phyloP scores from a whole-genome alignment of 2,797 vertebrate species.

The Enteromius thamalakanensis region DNA sequence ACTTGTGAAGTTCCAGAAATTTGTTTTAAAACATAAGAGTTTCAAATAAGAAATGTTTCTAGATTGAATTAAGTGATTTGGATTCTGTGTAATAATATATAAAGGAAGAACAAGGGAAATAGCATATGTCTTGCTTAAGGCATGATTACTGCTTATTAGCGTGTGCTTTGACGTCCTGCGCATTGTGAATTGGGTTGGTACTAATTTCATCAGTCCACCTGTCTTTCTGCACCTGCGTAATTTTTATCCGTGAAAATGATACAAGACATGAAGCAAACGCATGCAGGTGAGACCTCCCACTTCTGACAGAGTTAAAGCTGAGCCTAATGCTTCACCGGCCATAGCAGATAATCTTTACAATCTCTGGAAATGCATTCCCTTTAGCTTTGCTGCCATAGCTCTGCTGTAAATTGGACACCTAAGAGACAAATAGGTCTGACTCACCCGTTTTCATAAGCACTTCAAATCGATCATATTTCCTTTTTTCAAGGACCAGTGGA shows the following conservation, averaged over 20 bases:
- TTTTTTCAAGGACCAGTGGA: constrained; percentile 49
- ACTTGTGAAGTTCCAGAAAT: background rate
- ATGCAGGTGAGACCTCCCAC: constrained; percentile 17
- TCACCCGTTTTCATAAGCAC: constrained; percentile 55
- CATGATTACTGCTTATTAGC: background rate
- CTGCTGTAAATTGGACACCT: constrained; percentile 44
- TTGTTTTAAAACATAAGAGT: background rate
- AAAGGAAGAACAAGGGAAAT: background rate
- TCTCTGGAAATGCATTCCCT: constrained; percentile 43
- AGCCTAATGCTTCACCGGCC: constrained; percentile 24
- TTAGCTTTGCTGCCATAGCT: constrained; percentile 44
- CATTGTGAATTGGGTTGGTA: background rate
- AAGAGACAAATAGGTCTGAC: constrained; percentile 51
- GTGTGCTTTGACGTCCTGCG: background rate
- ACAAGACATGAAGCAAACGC: background rate
- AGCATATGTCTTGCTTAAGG: background rate
- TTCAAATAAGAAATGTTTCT: background rate
- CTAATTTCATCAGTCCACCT: background rate
- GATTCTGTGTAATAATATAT: background rate
- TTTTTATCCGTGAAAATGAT: background rate
- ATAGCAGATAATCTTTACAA: constrained; percentile 41
- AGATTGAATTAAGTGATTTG: too few species aligned
- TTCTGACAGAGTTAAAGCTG: constrained; percentile 29
- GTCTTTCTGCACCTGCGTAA: constrained; percentile 11
- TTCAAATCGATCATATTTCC: constrained; percentile 52